Evolutionary conservation across 2,888 invertebrate species (phyloP).

Genomic region (Apocheima hispidaria): DNA sequence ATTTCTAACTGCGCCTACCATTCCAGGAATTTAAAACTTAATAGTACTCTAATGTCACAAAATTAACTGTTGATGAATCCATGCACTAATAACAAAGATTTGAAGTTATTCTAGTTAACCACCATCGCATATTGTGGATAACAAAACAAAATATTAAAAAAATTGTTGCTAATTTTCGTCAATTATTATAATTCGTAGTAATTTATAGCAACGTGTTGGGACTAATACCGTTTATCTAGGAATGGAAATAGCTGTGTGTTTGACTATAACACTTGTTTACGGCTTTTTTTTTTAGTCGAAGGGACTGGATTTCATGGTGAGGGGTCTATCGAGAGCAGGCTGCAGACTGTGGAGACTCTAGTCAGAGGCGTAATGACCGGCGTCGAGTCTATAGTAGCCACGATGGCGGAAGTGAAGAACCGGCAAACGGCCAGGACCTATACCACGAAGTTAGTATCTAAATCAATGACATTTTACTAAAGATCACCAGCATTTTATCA

Average conservation of each 20-base stretch:
- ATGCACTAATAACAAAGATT: not conserved
- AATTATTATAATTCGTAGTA: not conserved
- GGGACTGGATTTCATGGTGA: slow-evolving; percentile 58
- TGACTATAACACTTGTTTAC: too few relatives aligned
- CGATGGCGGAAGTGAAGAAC: slow-evolving; percentile 75
- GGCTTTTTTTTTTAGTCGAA: slow-evolving; percentile 51
- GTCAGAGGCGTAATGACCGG: slow-evolving; percentile 64
- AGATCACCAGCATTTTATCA: too few relatives aligned
- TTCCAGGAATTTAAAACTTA: not conserved
- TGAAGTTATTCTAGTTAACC: not conserved
- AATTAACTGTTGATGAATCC: not conserved
- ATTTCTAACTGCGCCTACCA: not conserved
- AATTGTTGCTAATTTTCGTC: not conserved
- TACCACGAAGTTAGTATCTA: slow-evolving; percentile 54
- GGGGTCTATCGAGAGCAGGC: slow-evolving; percentile 56
- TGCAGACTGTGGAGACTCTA: slow-evolving; percentile 62
- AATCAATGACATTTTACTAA: too few relatives aligned
- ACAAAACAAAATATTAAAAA: not conserved
- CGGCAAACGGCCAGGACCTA: slow-evolving; percentile 59
- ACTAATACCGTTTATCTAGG: not conserved
- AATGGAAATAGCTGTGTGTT: too few relatives aligned
- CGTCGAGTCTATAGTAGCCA: slow-evolving; percentile 69
- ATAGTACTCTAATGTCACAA: not conserved
- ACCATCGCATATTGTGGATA: not conserved
- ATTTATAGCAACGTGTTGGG: not conserved